Evolutionary conservation across 2,888 invertebrate genomes (phyloP).

Genomic region (Beris morrisii): DNA sequence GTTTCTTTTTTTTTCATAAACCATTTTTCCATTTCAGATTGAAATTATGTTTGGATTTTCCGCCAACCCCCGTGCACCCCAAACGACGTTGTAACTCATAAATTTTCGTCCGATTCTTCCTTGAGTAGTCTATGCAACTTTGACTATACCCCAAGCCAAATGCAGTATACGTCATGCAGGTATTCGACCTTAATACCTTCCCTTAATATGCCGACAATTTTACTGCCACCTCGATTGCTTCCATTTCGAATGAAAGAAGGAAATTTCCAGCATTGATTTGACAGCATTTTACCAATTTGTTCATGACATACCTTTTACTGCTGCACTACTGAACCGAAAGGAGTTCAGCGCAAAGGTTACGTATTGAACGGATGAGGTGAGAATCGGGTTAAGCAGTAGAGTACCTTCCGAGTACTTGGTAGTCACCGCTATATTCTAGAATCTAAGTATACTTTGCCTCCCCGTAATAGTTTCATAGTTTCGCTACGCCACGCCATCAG

Average conservation of each 20-base stretch:
- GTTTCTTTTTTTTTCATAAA: too few species aligned
- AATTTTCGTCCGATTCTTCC: conserved; percentile 25
- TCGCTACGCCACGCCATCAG: too few species aligned
- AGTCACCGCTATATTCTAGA: conserved; percentile 1
- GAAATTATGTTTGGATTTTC: conserved; percentile 26
- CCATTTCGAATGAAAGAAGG: conserved; percentile 31
- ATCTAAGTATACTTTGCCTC: too few species aligned
- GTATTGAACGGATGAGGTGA: background rate
- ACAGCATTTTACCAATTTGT: conserved; percentile 35
- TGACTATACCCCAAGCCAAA: background rate
- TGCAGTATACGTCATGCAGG: conserved; percentile 23
- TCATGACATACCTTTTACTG: conserved; percentile 30
- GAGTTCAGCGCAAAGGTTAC: too few species aligned
- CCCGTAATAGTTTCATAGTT: too few species aligned
- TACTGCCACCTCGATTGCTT: conserved; percentile 33
- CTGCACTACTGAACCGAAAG: conserved; percentile 1
- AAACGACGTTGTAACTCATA: conserved; percentile 15
- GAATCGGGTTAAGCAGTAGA: conserved; percentile 16
- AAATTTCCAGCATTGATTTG: conserved; percentile 34
- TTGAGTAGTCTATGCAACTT: too few species aligned
- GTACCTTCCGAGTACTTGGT: background rate
- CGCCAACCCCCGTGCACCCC: background rate
- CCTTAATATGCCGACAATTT: conserved; percentile 7
- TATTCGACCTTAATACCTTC: conserved; percentile 26
- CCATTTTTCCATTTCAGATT: conserved; percentile 22